These are phyloP conservation scores for Galeopterus variegatus DNA, from an alignment of 2,113 vertebrate species.

Conservation along the genomic window DNA sequence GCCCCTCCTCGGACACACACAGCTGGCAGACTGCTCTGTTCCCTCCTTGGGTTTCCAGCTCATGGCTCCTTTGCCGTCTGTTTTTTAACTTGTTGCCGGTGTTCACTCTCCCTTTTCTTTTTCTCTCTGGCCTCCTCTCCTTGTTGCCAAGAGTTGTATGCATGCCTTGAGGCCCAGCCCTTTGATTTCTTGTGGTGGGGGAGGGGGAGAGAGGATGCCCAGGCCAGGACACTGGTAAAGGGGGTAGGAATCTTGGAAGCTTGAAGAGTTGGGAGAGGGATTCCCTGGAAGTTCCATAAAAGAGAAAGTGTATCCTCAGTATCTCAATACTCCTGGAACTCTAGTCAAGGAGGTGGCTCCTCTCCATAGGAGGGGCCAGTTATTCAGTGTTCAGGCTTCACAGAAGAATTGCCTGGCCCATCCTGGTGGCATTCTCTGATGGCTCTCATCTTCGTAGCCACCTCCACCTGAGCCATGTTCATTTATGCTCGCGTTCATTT, in stretches of 20 bases:
- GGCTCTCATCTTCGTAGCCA: neutral
- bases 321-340: neutral
- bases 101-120: neutral
- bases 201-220: neutral
- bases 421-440: accelerated
- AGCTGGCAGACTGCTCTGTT: neutral
- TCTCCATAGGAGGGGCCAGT: neutral
- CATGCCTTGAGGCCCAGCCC: neutral
- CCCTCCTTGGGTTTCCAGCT: neutral
- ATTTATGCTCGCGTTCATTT: neutral
- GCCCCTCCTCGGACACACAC: neutral
- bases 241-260: neutral
- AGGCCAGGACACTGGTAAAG: neutral
- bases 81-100: neutral
- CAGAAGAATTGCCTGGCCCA: neutral
- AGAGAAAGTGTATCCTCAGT: neutral
- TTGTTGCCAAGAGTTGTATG: neutral
- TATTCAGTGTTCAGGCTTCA: accelerated
- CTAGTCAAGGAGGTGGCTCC: neutral
- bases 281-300: neutral
- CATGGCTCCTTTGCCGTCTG: neutral
- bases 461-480: neutral
- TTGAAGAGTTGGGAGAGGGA: neutral
- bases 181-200: neutral
- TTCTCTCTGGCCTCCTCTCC: neutral